Evolutionary conservation across 2,888 invertebrate species (phyloP).

Genomic region (Amphimallon solstitiale): DNA sequence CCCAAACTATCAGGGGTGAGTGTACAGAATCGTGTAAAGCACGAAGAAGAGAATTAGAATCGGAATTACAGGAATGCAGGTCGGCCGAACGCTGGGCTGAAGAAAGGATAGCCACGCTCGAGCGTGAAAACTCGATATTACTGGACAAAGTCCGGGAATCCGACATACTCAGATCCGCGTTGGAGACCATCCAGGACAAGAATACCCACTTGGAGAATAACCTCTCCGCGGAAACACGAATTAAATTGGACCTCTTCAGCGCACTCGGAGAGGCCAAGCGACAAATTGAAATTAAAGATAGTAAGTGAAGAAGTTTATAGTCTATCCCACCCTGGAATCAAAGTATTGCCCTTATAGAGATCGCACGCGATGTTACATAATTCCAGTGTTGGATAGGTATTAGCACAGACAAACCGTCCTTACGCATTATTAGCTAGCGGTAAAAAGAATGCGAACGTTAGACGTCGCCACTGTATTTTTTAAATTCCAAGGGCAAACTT

Average conservation of each 20-base stretch:
- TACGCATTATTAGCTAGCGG: too few species aligned
- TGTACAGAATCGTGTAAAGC: conserved; percentile 62
- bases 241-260: conserved; percentile 97
- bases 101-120: conserved; percentile 68
- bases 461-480: too few species aligned
- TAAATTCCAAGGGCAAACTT: too few species aligned
- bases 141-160: conserved; percentile 69
- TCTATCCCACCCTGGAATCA: too few species aligned
- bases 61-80: conserved; percentile 70
- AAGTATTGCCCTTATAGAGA: too few species aligned
- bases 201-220: conserved; percentile 92
- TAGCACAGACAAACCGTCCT: too few species aligned
- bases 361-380: too few species aligned
- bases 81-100: conserved; percentile 70
- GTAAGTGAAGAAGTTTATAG: too few species aligned
- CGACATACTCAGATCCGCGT: conserved; percentile 82
- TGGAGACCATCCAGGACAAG: conserved; percentile 88
- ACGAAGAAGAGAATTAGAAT: conserved; percentile 70
- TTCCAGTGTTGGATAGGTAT: too few species aligned
- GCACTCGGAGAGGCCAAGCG: conserved; percentile 96
- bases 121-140: conserved; percentile 65
- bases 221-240: conserved; percentile 94
- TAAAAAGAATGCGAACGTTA: too few species aligned
- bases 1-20: conserved; percentile 57
- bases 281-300: conserved; percentile 86